A percentile compares a stretch with the other conserved stretches of the same genome.
Conservation (phyloP, 2,888 invertebrate genomes). For the Pseudococcus jackbeardsleyi region DNA sequence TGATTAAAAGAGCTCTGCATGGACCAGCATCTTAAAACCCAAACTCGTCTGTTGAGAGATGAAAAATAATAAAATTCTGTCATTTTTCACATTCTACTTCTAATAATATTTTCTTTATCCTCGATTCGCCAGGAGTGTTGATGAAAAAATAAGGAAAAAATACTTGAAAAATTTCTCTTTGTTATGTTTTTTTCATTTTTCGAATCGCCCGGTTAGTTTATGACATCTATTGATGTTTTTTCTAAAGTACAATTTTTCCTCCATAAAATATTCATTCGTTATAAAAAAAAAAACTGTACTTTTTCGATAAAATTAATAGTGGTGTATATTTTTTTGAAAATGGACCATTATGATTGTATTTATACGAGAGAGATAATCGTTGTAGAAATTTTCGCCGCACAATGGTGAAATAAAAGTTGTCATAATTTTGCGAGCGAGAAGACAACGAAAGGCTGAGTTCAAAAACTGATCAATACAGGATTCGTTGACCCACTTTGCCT, state of each 20-base stretch:
- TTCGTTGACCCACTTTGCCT: slow-evolving; percentile 36
- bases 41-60: neutral
- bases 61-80: slow-evolving; percentile 8
- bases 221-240: neutral
- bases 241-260: neutral
- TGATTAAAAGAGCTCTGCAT: neutral
- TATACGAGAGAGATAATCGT: neutral
- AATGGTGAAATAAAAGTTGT: neutral
- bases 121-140: neutral
- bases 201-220: neutral
- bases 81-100: neutral
- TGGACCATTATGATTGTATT: neutral
- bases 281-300: neutral
- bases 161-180: neutral
- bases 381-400: neutral
- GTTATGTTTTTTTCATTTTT: neutral
- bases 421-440: neutral
- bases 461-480: slow-evolving; percentile 33
- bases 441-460: neutral
- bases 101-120: neutral
- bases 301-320: neutral
- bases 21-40: neutral
- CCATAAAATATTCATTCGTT: neutral
- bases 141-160: neutral
- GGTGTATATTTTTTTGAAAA: neutral